Evolutionary conservation across 2,888 invertebrate species (phyloP).

Genomic region (Apamea monoglypha): DNA sequence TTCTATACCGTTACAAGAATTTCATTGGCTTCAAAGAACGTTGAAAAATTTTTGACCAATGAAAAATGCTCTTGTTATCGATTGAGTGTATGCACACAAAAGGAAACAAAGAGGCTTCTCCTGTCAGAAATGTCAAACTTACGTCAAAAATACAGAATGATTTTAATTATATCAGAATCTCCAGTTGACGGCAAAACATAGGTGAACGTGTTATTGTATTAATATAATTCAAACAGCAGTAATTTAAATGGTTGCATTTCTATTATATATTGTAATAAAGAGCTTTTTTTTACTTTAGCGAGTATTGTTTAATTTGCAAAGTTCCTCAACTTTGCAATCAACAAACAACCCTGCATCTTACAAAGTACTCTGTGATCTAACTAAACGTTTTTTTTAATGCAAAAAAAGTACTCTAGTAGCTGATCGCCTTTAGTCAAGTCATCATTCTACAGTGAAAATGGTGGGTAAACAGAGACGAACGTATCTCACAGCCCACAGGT

Average conservation of each 20-base stretch:
- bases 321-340: neutral
- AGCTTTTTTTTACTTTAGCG: neutral
- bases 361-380: no score
- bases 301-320: neutral
- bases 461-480: neutral
- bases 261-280: neutral
- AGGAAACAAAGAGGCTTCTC: conserved; percentile 3
- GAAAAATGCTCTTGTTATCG: neutral
- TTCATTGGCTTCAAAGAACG: neutral
- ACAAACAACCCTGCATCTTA: neutral
- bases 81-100: neutral
- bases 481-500: neutral
- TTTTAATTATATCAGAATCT: conserved; percentile 13
- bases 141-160: conserved; percentile 14
- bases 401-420: neutral
- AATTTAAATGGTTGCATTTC: no score
- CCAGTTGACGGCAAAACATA: neutral
- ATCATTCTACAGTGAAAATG: neutral
- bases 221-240: neutral
- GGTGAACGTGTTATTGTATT: neutral
- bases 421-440: neutral
- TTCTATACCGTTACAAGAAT: rapidly evolving
- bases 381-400: neutral
- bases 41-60: rapidly evolving
- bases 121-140: conserved; percentile 8